Evolutionary conservation across 2,113 vertebrate genomes (phyloP), one percentile per base, ranked within the genome.

Genomic region (Larimichthys crocea): DNA sequence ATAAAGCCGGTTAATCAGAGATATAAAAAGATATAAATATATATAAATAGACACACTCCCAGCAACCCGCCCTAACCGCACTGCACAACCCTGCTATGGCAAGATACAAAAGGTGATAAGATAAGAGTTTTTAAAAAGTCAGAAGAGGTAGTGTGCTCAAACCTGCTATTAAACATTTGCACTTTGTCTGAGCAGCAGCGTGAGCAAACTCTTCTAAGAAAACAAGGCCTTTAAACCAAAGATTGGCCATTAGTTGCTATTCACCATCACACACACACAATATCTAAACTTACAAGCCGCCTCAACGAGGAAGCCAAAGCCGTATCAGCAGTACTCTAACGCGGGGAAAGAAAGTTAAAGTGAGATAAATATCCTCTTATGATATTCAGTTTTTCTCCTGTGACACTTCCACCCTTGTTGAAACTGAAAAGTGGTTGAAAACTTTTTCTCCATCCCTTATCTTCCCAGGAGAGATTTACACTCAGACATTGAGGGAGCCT

Each of bases 361-460:
- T 81, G 66, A 90, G 88, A 91, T 68, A 26, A 89, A 90, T 81
- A 57, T 72, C 68, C 68, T 70, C 42, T 68, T 50, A 53, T 66
- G 66, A 76, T 64, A 24, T 61, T 74, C 22, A 63, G 40, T 62
- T n/a, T 88, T 86, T 74, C 56, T 78, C 55, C 42, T 1, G 22
- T 80, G 75, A 88, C 82, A 76, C 80, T 29, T 64, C 17, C 42
- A 72, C 55, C 42, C 49, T 64, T 79, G 61, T 78, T 89, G 75
- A 74, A 81, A 79, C 70, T 86, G 80, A 79, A 79, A 88, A 80
- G 83, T 87, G 89, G 62, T 19, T 24, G 67, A 80, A 92, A 93
- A 92, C 86, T 89, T 92, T 92, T 90, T 76, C 46, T 79, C 71
- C 73, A 72, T 86, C 77, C 71, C 57, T 86, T 79, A 89, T 83